Conservation (phyloP, 2,113 vertebrate species). For the Malurus melanocephalus region DNA sequence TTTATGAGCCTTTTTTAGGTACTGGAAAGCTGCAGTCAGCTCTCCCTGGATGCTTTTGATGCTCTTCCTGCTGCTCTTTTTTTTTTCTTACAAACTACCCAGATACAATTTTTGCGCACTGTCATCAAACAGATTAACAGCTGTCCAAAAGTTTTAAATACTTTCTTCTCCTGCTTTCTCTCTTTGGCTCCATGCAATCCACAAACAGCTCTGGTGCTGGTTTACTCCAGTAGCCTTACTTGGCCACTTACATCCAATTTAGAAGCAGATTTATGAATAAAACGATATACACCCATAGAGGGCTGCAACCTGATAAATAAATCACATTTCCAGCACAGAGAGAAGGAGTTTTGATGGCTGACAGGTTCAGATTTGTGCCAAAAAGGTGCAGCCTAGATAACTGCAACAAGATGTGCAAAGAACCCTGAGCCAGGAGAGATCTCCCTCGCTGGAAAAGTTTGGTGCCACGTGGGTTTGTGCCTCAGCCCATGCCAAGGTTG, state of each 20-base stretch:
- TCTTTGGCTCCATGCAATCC: not conserved
- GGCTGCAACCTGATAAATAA: not conserved
- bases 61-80: not conserved
- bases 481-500: conserved; percentile 10
- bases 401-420: conserved; percentile 1
- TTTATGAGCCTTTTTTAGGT: not conserved
- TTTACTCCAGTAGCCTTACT: not conserved
- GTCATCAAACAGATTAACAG: not conserved
- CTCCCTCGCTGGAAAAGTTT: not conserved
- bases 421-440: not conserved
- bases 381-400: conserved; percentile 1
- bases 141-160: not conserved
- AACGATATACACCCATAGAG: not conserved
- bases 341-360: not conserved
- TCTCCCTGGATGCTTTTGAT: not conserved
- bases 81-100: not conserved
- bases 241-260: not conserved
- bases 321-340: not conserved
- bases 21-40: not conserved
- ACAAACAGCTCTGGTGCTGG: not conserved
- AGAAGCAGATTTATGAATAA: not conserved
- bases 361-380: not conserved
- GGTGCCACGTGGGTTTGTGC: not conserved
- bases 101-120: not conserved
- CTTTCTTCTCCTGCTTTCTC: not conserved